phyloP scores from a whole-genome alignment of 2,888 invertebrate species.

The Resseliella maxima region DNA sequence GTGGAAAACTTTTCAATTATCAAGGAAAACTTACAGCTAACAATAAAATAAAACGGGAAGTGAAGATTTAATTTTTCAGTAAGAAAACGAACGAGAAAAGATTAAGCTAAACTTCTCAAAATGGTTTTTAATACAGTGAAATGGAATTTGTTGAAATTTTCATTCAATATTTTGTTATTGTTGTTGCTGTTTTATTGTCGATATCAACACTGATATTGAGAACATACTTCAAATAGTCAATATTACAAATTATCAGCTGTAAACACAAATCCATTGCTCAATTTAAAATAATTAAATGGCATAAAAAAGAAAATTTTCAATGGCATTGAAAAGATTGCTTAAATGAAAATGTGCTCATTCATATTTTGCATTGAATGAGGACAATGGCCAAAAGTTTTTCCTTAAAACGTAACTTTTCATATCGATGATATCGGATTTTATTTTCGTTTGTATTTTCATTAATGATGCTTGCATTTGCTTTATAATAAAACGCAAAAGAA shows the following conservation, averaged over 20 bases:
- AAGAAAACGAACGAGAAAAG: not conserved
- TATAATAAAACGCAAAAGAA: not conserved
- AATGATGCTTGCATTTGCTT: not conserved
- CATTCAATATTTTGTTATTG: too few species aligned
- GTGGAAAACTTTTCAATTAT: slow-evolving; percentile 37
- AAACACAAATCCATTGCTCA: not conserved
- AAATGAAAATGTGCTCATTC: too few species aligned
- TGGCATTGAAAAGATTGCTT: too few species aligned
- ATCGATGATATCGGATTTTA: too few species aligned
- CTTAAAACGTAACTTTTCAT: too few species aligned
- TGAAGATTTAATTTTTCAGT: not conserved
- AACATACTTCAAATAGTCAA: too few species aligned
- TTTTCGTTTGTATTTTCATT: too few species aligned
- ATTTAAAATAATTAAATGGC: too few species aligned
- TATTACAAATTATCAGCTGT: not conserved
- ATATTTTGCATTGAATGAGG: not conserved
- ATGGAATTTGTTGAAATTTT: too few species aligned
- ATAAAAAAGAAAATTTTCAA: too few species aligned
- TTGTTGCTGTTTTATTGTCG: too few species aligned
- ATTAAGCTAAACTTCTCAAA: not conserved
- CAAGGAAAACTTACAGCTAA: not conserved
- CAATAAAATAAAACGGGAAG: not conserved
- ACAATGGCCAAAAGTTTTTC: slow-evolving; percentile 1
- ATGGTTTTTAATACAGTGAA: not conserved
- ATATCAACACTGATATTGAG: too few species aligned